phyloP scores from a whole-genome alignment of 2,888 invertebrate species.

The Noctua janthina region DNA sequence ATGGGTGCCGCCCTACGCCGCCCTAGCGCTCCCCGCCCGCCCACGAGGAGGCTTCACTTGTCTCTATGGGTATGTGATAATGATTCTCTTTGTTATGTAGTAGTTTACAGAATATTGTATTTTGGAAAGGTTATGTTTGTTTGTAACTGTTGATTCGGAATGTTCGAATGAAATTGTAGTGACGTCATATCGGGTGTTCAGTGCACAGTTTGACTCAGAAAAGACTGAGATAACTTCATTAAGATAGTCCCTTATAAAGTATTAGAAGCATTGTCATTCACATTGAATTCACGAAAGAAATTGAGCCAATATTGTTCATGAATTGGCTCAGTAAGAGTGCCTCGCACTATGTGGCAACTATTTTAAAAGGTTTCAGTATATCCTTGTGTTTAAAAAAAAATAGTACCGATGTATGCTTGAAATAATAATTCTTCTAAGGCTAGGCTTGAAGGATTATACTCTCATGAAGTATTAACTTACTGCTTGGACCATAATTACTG shows the following conservation, averaged over 20 bases:
- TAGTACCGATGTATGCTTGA: too few species aligned
- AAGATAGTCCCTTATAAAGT: neutral
- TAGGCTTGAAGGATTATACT: neutral
- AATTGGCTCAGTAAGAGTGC: neutral
- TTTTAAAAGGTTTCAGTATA: too few species aligned
- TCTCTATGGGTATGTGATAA: constrained; percentile 57
- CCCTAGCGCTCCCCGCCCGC: constrained; percentile 65
- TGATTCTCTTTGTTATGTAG: constrained; percentile 56
- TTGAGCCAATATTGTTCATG: neutral
- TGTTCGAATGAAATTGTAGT: neutral
- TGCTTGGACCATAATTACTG: neutral
- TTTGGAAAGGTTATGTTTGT: constrained; percentile 7
- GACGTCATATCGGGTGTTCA: too few species aligned
- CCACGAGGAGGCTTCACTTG: constrained; percentile 57
- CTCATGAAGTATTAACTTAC: neutral
- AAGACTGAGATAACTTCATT: too few species aligned
- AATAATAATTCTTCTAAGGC: too few species aligned
- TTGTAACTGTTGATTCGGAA: constrained; percentile 31
- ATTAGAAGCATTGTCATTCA: neutral
- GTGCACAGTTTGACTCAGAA: neutral
- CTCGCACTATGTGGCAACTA: neutral
- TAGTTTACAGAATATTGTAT: constrained; percentile 37
- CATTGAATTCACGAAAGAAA: too few species aligned
- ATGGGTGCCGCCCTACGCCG: constrained; percentile 79
- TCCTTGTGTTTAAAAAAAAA: too few species aligned